Evolutionary conservation across 2,888 invertebrate genomes (phyloP).

Genomic region (Sarcophaga caerulescens): DNA sequence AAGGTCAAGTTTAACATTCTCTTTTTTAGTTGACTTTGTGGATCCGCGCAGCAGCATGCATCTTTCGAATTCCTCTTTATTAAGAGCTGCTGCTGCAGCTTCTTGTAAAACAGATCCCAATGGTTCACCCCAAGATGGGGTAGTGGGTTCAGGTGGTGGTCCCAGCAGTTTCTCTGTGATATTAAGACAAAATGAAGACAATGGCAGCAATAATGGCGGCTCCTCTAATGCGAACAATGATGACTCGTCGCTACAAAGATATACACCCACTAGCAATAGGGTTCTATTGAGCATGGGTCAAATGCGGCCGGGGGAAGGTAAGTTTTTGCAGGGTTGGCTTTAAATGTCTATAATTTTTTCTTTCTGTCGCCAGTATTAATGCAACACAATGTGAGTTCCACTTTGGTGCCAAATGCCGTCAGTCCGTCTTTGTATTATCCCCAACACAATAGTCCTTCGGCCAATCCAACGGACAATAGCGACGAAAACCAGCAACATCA

Average conservation of each 20-base stretch:
- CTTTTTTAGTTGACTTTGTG: slow-evolving; percentile 78
- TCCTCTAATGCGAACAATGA: slow-evolving; percentile 62
- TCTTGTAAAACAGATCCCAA: slow-evolving; percentile 77
- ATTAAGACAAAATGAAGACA: slow-evolving; percentile 76
- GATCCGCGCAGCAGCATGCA: slow-evolving; percentile 80
- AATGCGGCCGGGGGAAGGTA: slow-evolving; percentile 78
- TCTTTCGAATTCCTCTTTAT: slow-evolving; percentile 76
- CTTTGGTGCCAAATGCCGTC: slow-evolving; percentile 81
- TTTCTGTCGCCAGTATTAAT: slow-evolving; percentile 73
- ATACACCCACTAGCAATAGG: slow-evolving; percentile 75
- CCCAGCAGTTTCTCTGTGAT: slow-evolving; percentile 77
- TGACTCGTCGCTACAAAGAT: slow-evolving; percentile 76
- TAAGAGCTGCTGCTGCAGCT: slow-evolving; percentile 74
- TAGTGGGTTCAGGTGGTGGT: slow-evolving; percentile 65
- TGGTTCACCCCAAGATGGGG: slow-evolving; percentile 76
- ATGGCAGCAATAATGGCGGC: slow-evolving; percentile 70
- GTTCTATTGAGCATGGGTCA: slow-evolving; percentile 75
- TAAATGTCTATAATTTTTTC: not conserved
- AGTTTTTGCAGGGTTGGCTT: not conserved
- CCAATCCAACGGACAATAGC: slow-evolving; percentile 50
- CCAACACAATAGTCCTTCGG: slow-evolving; percentile 77
- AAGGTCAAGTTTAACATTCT: not conserved
- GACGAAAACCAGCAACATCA: slow-evolving; percentile 71
- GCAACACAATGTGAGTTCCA: slow-evolving; percentile 82
- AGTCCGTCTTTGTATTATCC: slow-evolving; percentile 83